These are phyloP conservation scores for Zaprionus ghesquierei DNA, from an alignment of 1,140 invertebrate genomes.

Conservation along the genomic window DNA sequence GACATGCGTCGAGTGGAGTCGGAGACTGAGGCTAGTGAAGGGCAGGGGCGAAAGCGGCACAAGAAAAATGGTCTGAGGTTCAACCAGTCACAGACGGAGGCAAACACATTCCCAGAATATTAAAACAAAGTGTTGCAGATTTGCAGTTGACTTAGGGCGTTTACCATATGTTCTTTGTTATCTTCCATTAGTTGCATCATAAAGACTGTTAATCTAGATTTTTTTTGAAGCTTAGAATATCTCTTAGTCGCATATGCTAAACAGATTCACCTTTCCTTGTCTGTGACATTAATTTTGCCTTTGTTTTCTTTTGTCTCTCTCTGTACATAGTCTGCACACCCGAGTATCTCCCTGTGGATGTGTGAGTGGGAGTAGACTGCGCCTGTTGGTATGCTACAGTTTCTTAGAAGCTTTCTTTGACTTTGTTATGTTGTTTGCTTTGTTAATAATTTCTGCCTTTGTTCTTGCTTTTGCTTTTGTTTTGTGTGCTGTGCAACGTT, in stretches of 20 bases:
- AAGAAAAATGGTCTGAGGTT: constrained; percentile 32
- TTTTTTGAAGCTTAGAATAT: not conserved
- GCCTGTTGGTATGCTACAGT: not conserved
- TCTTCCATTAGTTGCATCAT: too few species aligned
- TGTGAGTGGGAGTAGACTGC: not conserved
- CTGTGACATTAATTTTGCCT: not conserved
- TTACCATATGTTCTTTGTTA: not conserved
- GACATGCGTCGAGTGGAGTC: constrained; percentile 39
- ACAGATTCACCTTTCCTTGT: not conserved
- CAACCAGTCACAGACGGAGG: not conserved
- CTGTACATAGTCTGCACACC: not conserved
- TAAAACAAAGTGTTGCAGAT: constrained; percentile 23
- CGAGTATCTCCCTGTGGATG: not conserved
- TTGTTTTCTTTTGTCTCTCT: not conserved
- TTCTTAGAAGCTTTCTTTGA: constrained; percentile 8
- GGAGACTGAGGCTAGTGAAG: not conserved
- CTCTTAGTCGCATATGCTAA: not conserved
- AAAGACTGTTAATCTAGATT: too few species aligned
- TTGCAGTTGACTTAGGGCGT: not conserved
- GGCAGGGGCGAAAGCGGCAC: not conserved
- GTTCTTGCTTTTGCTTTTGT: not conserved
- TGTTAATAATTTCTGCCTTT: constrained; percentile 30
- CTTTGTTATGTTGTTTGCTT: constrained; percentile 10
- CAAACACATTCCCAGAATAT: not conserved
- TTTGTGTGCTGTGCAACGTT: too few species aligned